Evolutionary conservation across 2,888 invertebrate genomes (phyloP).

Genomic region (Phyllotreta striolata): DNA sequence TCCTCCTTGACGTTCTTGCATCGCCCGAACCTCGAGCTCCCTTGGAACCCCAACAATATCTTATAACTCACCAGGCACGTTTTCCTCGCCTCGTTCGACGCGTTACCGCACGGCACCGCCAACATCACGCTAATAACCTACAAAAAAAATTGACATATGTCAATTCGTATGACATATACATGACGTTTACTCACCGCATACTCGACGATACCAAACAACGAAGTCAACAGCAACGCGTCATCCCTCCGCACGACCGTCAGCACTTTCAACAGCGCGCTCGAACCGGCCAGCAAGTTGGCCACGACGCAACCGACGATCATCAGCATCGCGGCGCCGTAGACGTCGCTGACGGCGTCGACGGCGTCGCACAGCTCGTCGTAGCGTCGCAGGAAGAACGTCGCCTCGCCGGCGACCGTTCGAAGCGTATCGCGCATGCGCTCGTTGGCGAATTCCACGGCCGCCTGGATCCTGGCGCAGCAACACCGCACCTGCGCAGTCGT

Average conservation of each 20-base stretch:
- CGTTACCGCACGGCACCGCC: conserved; percentile 29
- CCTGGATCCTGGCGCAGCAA: no score
- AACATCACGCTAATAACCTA: conserved; percentile 32
- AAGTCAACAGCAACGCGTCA: neutral
- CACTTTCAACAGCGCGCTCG: conserved; percentile 7
- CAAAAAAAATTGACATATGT: conserved; percentile 11
- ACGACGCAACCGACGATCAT: conserved; percentile 24
- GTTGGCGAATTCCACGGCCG: no score
- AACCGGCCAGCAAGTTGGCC: conserved; percentile 14
- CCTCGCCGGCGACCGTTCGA: conserved; percentile 6
- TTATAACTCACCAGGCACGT: conserved; percentile 38
- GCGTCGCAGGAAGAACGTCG: conserved; percentile 34
- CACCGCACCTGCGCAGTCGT: no score
- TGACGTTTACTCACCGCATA: conserved; percentile 14
- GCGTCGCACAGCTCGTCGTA: conserved; percentile 37
- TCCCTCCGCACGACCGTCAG: neutral
- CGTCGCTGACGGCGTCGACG: conserved; percentile 32
- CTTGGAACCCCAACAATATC: conserved; percentile 33
- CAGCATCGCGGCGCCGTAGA: conserved; percentile 46
- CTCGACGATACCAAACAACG: conserved; percentile 6
- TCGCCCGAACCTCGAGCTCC: conserved; percentile 18
- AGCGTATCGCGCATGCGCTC: no score
- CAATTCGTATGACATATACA: no score
- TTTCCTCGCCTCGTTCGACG: conserved; percentile 33
- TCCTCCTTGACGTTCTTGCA: conserved; percentile 33